These are phyloP conservation scores for Eretmocerus hayati DNA, from an alignment of 2,888 invertebrate genomes.

Conservation along the genomic window DNA sequence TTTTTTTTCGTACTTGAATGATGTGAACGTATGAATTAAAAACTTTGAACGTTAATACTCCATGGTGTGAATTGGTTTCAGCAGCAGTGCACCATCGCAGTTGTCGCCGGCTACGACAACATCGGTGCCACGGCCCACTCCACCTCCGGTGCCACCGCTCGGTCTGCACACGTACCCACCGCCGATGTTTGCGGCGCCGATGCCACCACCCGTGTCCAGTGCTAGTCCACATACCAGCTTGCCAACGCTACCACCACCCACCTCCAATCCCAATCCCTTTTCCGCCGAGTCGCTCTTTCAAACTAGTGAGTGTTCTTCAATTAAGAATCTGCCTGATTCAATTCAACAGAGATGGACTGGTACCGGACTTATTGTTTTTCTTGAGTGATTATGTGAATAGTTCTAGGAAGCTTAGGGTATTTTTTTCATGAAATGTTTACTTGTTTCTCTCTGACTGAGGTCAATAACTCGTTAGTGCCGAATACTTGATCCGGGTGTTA, in stretches of 20 bases:
- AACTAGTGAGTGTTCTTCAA: conserved; percentile 56
- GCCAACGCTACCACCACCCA: conserved; percentile 44
- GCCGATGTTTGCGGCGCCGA: conserved; percentile 62
- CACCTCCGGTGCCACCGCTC: conserved; percentile 52
- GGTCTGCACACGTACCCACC: conserved; percentile 55
- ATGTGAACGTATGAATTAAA: neutral
- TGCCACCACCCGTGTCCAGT: conserved; percentile 49
- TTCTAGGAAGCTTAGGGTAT: too few relatives aligned
- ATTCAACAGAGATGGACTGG: neutral
- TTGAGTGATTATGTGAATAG: too few relatives aligned
- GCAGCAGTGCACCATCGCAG: conserved; percentile 43
- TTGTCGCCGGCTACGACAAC: conserved; percentile 49
- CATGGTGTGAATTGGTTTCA: conserved; percentile 18
- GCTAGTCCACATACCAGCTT: conserved; percentile 44
- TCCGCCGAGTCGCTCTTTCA: conserved; percentile 84
- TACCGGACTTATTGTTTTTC: too few relatives aligned
- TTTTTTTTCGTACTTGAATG: neutral
- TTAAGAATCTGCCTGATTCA: neutral
- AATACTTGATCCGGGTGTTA: too few relatives aligned
- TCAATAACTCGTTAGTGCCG: too few relatives aligned
- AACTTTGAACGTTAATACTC: neutral
- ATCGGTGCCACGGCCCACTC: conserved; percentile 52
- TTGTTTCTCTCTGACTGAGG: too few relatives aligned
- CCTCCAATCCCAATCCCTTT: conserved; percentile 71
- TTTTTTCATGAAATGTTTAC: too few relatives aligned